Percentiles rank a stretch among this genome's conserved stretches.
These are phyloP conservation scores for Pseudachorutes palmiensis DNA, from an alignment of 1,140 invertebrate genomes.

Conservation along the genomic window DNA sequence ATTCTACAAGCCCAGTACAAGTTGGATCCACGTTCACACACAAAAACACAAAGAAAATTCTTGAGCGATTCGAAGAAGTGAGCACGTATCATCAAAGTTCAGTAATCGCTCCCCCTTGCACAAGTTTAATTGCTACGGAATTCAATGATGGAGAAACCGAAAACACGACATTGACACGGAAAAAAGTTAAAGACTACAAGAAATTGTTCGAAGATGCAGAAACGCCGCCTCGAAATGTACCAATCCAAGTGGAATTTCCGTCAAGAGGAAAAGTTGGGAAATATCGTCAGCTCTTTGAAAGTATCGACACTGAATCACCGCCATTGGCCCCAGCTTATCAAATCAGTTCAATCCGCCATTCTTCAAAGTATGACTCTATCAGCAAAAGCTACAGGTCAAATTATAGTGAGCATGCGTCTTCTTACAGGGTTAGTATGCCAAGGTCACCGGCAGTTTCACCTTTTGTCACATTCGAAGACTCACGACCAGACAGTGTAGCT, in stretches of 20 bases:
- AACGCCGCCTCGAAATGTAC: neutral
- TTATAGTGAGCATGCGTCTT: conserved; percentile 1
- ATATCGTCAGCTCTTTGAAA: neutral
- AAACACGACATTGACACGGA: neutral
- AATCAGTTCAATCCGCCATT: neutral
- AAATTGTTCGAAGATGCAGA: neutral
- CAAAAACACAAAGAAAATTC: too few relatives aligned
- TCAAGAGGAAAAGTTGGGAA: neutral
- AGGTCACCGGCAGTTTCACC: neutral
- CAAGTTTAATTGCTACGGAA: neutral
- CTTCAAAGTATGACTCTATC: neutral
- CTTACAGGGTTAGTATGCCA: neutral
- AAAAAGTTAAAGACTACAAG: neutral
- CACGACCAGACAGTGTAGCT: neutral
- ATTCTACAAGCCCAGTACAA: neutral
- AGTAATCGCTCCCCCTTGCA: neutral
- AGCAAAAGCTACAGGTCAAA: neutral
- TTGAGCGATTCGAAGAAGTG: neutral
- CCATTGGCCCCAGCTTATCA: neutral
- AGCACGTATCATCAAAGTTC: neutral
- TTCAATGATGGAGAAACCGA: neutral
- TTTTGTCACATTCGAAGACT: neutral
- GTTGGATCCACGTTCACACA: neutral
- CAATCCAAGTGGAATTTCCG: conserved; percentile 5
- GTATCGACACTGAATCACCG: neutral